phyloP scores from a whole-genome alignment of 1,140 invertebrate genomes.

The Proctacanthus coquilletti region DNA sequence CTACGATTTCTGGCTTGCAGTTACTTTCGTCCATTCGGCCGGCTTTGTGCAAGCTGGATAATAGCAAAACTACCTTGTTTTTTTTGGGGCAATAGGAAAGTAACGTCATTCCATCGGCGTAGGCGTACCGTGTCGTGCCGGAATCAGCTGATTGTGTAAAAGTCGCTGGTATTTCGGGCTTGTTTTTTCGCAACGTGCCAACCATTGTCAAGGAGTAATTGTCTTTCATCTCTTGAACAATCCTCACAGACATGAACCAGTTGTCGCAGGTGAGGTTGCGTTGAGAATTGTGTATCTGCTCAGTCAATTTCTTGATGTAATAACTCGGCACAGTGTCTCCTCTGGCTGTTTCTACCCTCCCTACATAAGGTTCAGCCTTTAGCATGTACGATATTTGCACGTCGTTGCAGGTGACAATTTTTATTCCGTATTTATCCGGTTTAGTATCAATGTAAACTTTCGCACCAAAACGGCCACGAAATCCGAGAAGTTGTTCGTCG shows the following conservation, averaged over 20 bases:
- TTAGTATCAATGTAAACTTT: constrained; percentile 19
- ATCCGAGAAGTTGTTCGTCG: constrained; percentile 22
- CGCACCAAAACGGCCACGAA: constrained; percentile 16
- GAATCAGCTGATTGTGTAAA: background rate
- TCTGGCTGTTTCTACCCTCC: background rate
- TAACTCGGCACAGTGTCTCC: background rate
- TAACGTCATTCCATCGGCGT: background rate
- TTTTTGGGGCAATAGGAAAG: no score
- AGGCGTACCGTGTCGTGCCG: background rate
- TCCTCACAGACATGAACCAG: background rate
- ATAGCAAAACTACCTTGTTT: background rate
- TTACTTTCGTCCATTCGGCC: background rate
- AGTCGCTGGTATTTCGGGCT: background rate
- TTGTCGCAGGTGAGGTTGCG: background rate
- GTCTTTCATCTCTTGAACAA: background rate
- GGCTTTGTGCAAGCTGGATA: background rate
- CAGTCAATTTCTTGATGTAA: constrained; percentile 1
- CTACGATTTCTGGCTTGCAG: background rate
- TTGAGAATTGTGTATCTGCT: background rate
- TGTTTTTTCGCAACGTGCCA: background rate
- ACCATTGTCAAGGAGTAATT: background rate
- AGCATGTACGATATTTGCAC: background rate
- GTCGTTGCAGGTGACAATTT: constrained; percentile 11
- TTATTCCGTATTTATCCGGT: constrained; percentile 30
- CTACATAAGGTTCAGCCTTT: background rate